Base-by-base conservation (phyloP, 2,888 invertebrate species). In the Polydrusus tereticollis region DNA sequence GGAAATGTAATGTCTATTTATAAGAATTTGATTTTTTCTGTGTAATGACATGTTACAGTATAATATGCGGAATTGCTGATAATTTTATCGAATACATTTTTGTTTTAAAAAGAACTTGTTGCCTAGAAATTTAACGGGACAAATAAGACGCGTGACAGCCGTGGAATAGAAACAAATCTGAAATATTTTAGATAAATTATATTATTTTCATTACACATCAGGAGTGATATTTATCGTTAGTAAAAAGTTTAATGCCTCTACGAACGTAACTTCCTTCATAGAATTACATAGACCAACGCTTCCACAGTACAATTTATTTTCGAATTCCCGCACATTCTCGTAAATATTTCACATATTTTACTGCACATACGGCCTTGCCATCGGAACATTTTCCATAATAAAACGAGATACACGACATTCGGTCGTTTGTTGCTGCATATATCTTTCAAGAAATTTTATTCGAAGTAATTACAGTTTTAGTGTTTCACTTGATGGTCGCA, bases 371-470 rank as follows among this genome's bases (percentile, higher is more conserved):
- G 66, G 43, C 66, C 66, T 67, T 67, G 66, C 58, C 47, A 58
- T 67, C 29, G 33, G 58, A 58, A 45, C 45, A 20, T 67, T 67
- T 67, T 57, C 66, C 66, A 58, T 58, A 67, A 67, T 67, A 67
- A 67, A 67, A 67, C 36, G 57, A 65, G 41, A 47, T 5, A 57
- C 29, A 57, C 65, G 57, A 45, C 58, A 67, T 33, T 45, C 45
- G 45, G 60, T 43, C 43, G 59, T 60, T 60, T 60, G 41, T 62
- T 62, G 45, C 26, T 62, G 29, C 60, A 20, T 62, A 62, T 68
- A 68, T 68, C 60, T 68, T 68, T 52, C 60, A 68, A 50, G 50
- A 18, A n/a, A 68, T 60, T 68, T 60, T 68, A 68, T 68, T 52
- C 60, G 36, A 14, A 16, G 50, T 60, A 29, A 60, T 60, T 68